Evolutionary conservation across 2,113 vertebrate genomes (phyloP), one percentile per base, ranked within the genome.

Genomic region (Melanostigma gelatinosum): DNA sequence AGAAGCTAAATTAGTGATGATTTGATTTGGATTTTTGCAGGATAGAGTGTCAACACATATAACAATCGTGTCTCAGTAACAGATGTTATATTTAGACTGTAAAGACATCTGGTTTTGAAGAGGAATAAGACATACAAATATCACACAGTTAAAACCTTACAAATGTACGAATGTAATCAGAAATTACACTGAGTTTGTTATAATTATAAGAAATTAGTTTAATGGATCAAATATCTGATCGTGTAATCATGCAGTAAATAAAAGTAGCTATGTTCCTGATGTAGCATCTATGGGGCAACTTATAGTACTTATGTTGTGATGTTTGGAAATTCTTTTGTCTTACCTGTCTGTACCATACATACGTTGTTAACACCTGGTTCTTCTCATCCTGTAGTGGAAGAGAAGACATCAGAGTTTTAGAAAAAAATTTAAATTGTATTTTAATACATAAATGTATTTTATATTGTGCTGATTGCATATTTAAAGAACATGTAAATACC

Each of bases 321-420:
- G 48, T 10, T 54, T 57, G 24, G 7, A 66, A 77, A 58, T 3
- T 0, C 0, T 6, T 40, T 55, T 44, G 3, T 38, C 93, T 94
- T 86, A 99, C 98, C 96, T 99, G 98, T 83, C 97, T 95, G 93
- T 99, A 99, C 98, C 98, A 99, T 78, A 99, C 96, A 22, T 99
- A 99, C 0, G 98, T 99, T 62, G 98, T 99, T 87, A 99, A 89
- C 27, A 99, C 97, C 85, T 99, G 98, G 85, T 99, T 99, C 93
- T 99, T 99, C 90, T 99, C 98, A 76, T 99, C 98, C 98, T 99
- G 92, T 22, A 18, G 65, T 9, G 27, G 10, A 65, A 20, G 18
- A 58, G 4, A 71, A n/a, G 5, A 48, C 34, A 34, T 62, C 0
- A 0, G 0, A 18, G 20, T 29, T 50, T 32, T 57, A 46, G 58